These are phyloP conservation scores for Scaptomyza graminum DNA, from an alignment of 1,140 invertebrate species.

Conservation along the genomic window DNA sequence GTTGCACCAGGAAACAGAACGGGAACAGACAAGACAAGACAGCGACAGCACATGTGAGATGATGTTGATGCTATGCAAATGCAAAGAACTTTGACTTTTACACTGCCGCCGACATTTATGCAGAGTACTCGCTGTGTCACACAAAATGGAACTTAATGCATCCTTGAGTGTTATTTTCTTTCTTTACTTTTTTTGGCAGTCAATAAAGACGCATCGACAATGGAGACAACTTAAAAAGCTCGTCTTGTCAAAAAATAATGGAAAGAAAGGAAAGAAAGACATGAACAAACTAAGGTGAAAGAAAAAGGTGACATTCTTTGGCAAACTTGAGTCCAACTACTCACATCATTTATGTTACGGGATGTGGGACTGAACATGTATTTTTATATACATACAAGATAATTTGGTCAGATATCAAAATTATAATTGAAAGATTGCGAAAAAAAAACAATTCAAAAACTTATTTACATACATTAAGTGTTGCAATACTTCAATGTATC, in stretches of 20 bases:
- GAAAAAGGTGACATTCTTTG: not conserved
- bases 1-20: slow-evolving; percentile 6
- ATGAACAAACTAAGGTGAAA: not conserved
- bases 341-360: not conserved
- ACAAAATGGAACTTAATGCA: slow-evolving; percentile 42
- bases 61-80: slow-evolving; percentile 41
- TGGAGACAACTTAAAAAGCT: slow-evolving; percentile 1
- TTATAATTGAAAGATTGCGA: too few relatives aligned
- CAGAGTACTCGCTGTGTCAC: slow-evolving; percentile 35
- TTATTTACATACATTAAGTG: too few relatives aligned
- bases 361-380: too few relatives aligned
- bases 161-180: slow-evolving; percentile 31
- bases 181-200: slow-evolving; percentile 14
- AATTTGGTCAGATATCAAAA: too few relatives aligned
- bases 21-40: slow-evolving; percentile 13
- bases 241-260: slow-evolving; percentile 5
- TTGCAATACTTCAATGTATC: too few relatives aligned
- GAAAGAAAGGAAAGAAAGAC: not conserved
- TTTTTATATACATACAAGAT: too few relatives aligned
- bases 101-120: slow-evolving; percentile 34
- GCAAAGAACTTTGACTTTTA: slow-evolving; percentile 36
- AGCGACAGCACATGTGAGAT: too few relatives aligned
- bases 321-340: not conserved
- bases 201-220: slow-evolving; percentile 19
- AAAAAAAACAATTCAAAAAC: too few relatives aligned